These are phyloP conservation scores for Muscicapa adusta DNA, from an alignment of 2,113 vertebrate species.

Conservation along the genomic window DNA sequence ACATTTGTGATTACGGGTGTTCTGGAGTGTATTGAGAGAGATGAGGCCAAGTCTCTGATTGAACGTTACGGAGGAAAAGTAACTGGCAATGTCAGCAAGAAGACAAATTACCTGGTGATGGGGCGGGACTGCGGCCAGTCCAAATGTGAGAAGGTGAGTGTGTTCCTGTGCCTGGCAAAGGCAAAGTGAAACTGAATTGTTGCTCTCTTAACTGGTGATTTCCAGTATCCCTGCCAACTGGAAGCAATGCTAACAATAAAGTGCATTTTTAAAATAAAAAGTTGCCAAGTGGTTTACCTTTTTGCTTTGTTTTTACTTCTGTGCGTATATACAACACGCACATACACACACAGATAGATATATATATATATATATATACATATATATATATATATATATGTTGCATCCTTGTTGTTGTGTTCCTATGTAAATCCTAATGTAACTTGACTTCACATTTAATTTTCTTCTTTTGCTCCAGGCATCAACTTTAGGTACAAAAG, in stretches of 20 bases:
- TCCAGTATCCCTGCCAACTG: not conserved
- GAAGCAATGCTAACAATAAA: not conserved
- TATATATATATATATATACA: too few relatives aligned
- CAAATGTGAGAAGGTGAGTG: slow-evolving; percentile 88
- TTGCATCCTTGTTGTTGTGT: not conserved
- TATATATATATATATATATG: too few relatives aligned
- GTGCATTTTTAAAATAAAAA: not conserved
- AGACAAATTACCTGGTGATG: slow-evolving; percentile 90
- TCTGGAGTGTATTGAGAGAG: slow-evolving; percentile 92
- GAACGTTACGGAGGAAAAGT: slow-evolving; percentile 96
- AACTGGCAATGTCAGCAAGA: slow-evolving; percentile 93
- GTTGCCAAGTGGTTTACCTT: not conserved
- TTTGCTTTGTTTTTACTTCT: not conserved
- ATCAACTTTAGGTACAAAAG: slow-evolving; percentile 84
- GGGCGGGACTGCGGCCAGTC: slow-evolving; percentile 89
- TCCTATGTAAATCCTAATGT: not conserved
- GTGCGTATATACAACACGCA: fast-evolving
- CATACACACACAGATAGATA: fast-evolving
- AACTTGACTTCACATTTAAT: not conserved
- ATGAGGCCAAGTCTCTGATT: slow-evolving; percentile 89
- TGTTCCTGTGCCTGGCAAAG: fast-evolving
- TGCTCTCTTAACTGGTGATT: not conserved
- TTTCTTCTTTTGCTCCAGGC: slow-evolving; percentile 76
- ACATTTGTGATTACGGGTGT: slow-evolving; percentile 94
- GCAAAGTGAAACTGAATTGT: not conserved